Evolutionary conservation across 2,888 invertebrate species (phyloP).

Genomic region (Bugulina stolonifera): DNA sequence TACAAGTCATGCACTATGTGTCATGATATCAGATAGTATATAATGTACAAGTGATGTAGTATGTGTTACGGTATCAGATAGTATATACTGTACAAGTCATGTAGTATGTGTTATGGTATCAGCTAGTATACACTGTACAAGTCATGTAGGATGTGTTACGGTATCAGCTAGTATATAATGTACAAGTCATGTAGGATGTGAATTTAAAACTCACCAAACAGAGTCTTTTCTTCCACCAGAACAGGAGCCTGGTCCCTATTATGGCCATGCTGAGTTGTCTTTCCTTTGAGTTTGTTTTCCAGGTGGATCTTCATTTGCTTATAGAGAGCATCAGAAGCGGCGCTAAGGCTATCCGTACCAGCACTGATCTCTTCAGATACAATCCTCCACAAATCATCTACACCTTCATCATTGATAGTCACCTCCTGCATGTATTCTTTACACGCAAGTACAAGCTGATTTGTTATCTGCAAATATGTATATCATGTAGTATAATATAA

Average conservation of each 20-base stretch:
- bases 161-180: too few species aligned
- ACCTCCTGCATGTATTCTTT: conserved; percentile 48
- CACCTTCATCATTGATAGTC: conserved; percentile 39
- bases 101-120: too few species aligned
- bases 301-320: conserved; percentile 40
- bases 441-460: conserved; percentile 50
- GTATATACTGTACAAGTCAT: too few species aligned
- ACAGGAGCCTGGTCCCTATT: conserved; percentile 31
- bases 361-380: conserved; percentile 39
- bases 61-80: too few species aligned
- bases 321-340: conserved; percentile 35
- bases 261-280: conserved; percentile 32
- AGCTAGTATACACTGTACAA: too few species aligned
- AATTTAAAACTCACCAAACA: conserved; percentile 39
- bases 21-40: too few species aligned
- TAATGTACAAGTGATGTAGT: too few species aligned
- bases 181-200: too few species aligned
- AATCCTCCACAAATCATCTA: conserved; percentile 43
- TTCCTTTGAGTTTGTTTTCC: conserved; percentile 42
- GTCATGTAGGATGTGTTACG: too few species aligned
- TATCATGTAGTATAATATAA: too few species aligned
- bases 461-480: conserved; percentile 46
- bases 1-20: too few species aligned
- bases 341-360: conserved; percentile 26
- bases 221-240: conserved; percentile 36